phyloP scores from a whole-genome alignment of 2,888 invertebrate genomes.

The Philereme vetulata region DNA sequence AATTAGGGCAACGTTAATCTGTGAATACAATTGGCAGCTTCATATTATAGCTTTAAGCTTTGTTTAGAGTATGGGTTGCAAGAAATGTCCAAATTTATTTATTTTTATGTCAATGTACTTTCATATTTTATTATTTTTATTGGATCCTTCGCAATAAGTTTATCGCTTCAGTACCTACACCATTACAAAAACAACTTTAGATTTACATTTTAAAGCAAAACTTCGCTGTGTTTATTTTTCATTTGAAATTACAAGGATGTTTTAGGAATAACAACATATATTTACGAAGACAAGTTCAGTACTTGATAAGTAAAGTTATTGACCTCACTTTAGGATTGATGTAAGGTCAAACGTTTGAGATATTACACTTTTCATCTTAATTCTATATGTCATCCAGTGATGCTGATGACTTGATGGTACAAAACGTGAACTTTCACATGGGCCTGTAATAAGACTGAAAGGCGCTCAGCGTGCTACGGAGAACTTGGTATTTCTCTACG shows the following conservation, averaged over 20 bases:
- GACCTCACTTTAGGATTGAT: slow-evolving; percentile 23
- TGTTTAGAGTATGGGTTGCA: not conserved
- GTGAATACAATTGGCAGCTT: no score
- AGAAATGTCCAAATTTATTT: no score
- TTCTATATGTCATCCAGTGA: not conserved
- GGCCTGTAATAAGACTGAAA: not conserved
- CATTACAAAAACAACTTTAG: not conserved
- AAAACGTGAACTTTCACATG: no score
- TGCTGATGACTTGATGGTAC: no score
- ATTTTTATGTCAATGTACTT: not conserved
- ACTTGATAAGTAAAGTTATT: slow-evolving; percentile 29
- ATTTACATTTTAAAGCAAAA: not conserved
- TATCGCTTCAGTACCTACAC: slow-evolving; percentile 1
- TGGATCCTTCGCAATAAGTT: not conserved
- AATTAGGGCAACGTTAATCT: no score
- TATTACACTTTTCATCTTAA: not conserved
- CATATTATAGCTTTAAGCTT: no score
- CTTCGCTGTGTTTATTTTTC: not conserved
- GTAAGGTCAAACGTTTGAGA: slow-evolving; percentile 5
- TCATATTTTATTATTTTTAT: not conserved
- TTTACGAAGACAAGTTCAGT: slow-evolving; percentile 10
- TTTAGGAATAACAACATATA: slow-evolving; percentile 10
- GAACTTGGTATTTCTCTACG: no score
- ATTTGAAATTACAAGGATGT: slow-evolving; percentile 9
- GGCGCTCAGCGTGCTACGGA: no score